Conservation (phyloP, 2,797 vertebrate species). For the Xenopus petersii region DNA sequence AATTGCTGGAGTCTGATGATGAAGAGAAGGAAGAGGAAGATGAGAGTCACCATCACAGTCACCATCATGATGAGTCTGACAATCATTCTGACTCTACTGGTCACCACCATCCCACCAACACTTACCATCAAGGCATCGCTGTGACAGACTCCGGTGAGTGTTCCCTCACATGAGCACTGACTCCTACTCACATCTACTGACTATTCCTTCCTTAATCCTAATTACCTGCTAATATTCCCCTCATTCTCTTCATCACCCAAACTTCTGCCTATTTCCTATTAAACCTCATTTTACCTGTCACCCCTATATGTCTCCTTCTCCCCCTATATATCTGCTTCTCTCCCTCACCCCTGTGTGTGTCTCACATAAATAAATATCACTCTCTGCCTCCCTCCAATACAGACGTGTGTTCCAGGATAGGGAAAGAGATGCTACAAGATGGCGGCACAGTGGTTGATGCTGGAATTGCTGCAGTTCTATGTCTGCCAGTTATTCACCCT, state of each 20-base stretch:
- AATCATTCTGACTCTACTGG: background rate
- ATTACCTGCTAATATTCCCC: too few species aligned
- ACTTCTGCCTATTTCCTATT: too few species aligned
- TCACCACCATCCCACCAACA: background rate
- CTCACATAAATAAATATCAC: too few species aligned
- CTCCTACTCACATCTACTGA: too few species aligned
- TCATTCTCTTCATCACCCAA: too few species aligned
- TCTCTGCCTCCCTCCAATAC: slow-evolving; percentile 35
- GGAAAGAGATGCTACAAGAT: slow-evolving; percentile 55
- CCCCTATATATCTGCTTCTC: background rate
- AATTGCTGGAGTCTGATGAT: background rate
- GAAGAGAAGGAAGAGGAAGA: background rate
- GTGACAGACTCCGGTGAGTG: slow-evolving; percentile 38
- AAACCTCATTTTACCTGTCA: too few species aligned
- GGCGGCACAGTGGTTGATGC: slow-evolving; percentile 69
- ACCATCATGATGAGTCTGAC: background rate
- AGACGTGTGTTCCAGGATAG: slow-evolving; percentile 61
- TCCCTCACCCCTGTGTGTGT: too few species aligned
- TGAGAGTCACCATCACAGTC: background rate
- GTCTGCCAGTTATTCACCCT: slow-evolving; percentile 67
- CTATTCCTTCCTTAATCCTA: too few species aligned
- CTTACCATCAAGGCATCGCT: slow-evolving; percentile 30
- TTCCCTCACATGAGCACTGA: too few species aligned
- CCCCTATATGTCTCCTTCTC: background rate
- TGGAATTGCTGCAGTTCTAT: slow-evolving; percentile 63